phyloP scores from a whole-genome alignment of 1,140 invertebrate genomes.

The Bombus superbus region DNA sequence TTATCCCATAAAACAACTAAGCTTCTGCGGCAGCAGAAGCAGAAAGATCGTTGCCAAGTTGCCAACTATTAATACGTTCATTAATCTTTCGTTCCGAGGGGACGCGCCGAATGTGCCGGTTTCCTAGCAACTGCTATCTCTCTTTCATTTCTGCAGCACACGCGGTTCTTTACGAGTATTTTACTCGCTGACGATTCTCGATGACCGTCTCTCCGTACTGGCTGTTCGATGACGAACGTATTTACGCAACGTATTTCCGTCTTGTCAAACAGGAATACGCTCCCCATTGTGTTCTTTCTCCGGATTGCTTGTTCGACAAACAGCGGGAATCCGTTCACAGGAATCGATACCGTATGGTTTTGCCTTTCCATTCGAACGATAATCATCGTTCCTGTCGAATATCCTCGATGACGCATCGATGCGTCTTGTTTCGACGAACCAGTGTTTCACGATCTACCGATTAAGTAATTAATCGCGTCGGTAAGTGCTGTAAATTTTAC shows the following conservation, averaged over 20 bases:
- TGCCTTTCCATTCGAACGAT: conserved; percentile 37
- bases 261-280: conserved; percentile 10
- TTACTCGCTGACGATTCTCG: conserved; percentile 22
- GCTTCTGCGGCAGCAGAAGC: not conserved
- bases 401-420: conserved; percentile 42
- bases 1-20: not conserved
- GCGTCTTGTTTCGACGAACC: not conserved
- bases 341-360: conserved; percentile 41
- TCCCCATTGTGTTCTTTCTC: conserved; percentile 11
- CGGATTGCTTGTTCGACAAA: conserved; percentile 27
- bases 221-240: conserved; percentile 21
- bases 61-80: conserved; percentile 43
- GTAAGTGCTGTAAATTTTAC: not conserved
- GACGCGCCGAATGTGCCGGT: not conserved
- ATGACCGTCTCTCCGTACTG: not conserved
- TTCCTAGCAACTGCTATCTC: not conserved
- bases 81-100: conserved; percentile 50
- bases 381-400: conserved; percentile 33
- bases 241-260: conserved; percentile 40
- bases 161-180: conserved; percentile 6
- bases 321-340: not conserved
- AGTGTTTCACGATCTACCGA: not conserved
- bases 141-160: conserved; percentile 28
- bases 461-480: not conserved
- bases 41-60: conserved; percentile 28